Percentiles rank a stretch among this genome's conserved stretches.
Evolutionary conservation across 2,113 vertebrate genomes (phyloP).

Genomic region (Paedocypris sp.): DNA sequence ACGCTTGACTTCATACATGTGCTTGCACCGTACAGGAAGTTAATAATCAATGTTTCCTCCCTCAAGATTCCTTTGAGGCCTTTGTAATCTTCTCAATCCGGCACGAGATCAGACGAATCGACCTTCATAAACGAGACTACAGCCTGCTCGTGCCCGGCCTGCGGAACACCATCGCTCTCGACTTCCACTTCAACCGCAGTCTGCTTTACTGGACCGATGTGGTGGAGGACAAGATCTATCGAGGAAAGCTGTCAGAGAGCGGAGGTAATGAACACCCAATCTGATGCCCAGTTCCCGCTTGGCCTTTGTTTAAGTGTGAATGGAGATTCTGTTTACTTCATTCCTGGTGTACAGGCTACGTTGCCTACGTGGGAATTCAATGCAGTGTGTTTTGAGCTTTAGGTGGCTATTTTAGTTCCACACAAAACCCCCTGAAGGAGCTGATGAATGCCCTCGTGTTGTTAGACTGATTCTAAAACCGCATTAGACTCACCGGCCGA

Average conservation of each 20-base stretch:
- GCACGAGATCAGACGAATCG: constrained; percentile 94
- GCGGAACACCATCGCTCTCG: constrained; percentile 93
- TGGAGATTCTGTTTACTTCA: neutral
- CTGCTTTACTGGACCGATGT: constrained; percentile 98
- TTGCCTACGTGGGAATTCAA: neutral
- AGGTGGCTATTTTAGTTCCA: neutral
- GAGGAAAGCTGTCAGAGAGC: constrained; percentile 83
- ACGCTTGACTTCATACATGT: neutral
- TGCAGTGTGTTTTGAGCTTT: neutral
- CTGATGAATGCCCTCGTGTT: constrained; percentile 11
- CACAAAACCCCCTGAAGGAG: neutral
- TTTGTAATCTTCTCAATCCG: constrained; percentile 99
- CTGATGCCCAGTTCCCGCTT: neutral
- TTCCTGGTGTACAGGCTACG: neutral
- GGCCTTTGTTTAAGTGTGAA: neutral
- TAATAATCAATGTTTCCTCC: constrained; percentile 13
- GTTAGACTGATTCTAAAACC: constrained; percentile 20
- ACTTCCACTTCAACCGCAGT: constrained; percentile 93
- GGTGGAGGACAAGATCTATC: constrained; percentile 98
- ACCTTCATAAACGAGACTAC: constrained; percentile 95
- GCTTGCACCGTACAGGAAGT: neutral
- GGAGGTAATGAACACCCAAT: constrained; percentile 65
- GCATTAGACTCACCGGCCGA: constrained; percentile 14
- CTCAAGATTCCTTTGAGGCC: constrained; percentile 92
- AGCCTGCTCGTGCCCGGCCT: constrained; percentile 89